A percentile compares a stretch with the other conserved stretches of the same genome.
Conservation (phyloP, 2,113 vertebrate genomes). For the Planiliza haematocheilus region DNA sequence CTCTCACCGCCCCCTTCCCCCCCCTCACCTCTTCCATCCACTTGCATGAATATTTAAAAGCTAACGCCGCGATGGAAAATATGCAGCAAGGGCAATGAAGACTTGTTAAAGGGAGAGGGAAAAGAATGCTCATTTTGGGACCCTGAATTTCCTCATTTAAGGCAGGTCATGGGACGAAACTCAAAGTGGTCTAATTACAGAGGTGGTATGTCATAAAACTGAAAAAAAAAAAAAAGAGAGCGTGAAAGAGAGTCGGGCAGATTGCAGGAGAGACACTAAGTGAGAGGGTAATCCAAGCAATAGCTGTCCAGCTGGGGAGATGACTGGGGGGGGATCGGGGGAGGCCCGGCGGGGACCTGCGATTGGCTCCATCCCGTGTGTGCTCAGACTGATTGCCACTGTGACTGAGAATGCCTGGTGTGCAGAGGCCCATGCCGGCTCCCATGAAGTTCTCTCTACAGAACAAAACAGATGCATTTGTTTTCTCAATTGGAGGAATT, state of each 20-base stretch:
- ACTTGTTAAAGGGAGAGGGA: constrained; percentile 10
- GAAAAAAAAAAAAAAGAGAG: constrained; percentile 28
- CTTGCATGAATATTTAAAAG: constrained; percentile 81
- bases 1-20: neutral
- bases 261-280: constrained; percentile 33
- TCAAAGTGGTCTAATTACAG: constrained; percentile 29
- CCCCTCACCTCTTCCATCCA: constrained; percentile 67
- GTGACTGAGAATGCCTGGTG: constrained; percentile 75
- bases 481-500: constrained; percentile 81
- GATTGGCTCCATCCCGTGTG: constrained; percentile 58
- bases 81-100: constrained; percentile 61
- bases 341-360: constrained; percentile 58
- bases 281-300: constrained; percentile 39
- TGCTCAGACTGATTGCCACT: constrained; percentile 40
- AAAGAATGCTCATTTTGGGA: constrained; percentile 43
- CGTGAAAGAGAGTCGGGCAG: constrained; percentile 13
- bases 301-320: constrained; percentile 64
- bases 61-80: constrained; percentile 69
- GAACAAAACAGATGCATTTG: constrained; percentile 79
- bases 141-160: constrained; percentile 36
- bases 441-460: constrained; percentile 69
- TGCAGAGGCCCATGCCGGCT: constrained; percentile 75
- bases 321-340: constrained; percentile 25
- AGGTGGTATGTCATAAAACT: constrained; percentile 10
- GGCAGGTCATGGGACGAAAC: constrained; percentile 27